A percentile compares a stretch with the other conserved stretches of the same genome.
These are phyloP conservation scores for Drosophila vallismaia DNA, from an alignment of 2,888 invertebrate species.

Conservation along the genomic window DNA sequence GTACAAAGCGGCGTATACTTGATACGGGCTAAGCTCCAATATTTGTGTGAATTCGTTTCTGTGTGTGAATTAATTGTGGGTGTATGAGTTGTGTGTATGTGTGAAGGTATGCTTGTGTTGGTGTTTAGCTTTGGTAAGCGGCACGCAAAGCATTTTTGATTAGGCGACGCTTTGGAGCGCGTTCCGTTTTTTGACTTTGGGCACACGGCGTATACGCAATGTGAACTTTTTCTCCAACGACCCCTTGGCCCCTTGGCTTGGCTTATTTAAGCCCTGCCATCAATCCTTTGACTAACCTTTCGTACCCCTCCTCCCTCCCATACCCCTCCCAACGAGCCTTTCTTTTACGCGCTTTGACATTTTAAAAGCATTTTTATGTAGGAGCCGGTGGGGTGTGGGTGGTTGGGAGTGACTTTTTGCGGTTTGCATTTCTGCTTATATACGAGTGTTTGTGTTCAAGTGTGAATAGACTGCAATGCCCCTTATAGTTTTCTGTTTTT, in stretches of 20 bases:
- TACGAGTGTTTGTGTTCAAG: slow-evolving; percentile 21
- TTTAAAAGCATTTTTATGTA: slow-evolving; percentile 78
- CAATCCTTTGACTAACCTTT: slow-evolving; percentile 66
- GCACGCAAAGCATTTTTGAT: slow-evolving; percentile 78
- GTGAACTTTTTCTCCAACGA: slow-evolving; percentile 51
- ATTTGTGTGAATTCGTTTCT: background rate
- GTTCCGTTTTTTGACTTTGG: slow-evolving; percentile 63
- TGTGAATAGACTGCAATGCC: slow-evolving; percentile 37
- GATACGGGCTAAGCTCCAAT: slow-evolving; percentile 24
- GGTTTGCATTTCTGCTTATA: slow-evolving; percentile 53
- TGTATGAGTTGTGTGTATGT: slow-evolving; percentile 3
- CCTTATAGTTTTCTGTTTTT: slow-evolving; percentile 20
- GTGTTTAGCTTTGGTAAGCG: slow-evolving; percentile 51
- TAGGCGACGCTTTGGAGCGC: slow-evolving; percentile 60
- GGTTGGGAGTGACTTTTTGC: slow-evolving; percentile 61
- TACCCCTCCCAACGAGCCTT: slow-evolving; percentile 33
- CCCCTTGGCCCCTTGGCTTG: slow-evolving; percentile 11
- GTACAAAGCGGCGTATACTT: slow-evolving; percentile 60
- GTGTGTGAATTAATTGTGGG: background rate
- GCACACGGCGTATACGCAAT: slow-evolving; percentile 71
- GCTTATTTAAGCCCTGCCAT: slow-evolving; percentile 67
- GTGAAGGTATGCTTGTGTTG: slow-evolving; percentile 19
- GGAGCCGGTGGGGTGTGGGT: slow-evolving; percentile 30
- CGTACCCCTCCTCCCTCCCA: background rate
- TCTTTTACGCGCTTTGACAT: slow-evolving; percentile 75